These are phyloP conservation scores for Laticauda colubrina DNA, from an alignment of 2,113 vertebrate genomes.

Conservation along the genomic window DNA sequence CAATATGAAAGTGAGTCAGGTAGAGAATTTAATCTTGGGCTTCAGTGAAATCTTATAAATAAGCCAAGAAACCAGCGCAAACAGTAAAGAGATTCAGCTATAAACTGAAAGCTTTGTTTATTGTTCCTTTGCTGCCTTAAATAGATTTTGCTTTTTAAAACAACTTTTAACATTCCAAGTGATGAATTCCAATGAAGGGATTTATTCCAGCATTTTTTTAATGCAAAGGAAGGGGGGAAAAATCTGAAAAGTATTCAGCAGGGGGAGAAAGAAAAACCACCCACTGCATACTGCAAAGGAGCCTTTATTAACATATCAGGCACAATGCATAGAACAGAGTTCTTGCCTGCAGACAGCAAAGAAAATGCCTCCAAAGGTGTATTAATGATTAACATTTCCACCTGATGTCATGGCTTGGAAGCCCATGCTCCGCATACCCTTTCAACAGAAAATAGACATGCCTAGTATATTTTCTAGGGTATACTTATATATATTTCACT, in stretches of 20 bases:
- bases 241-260: not conserved
- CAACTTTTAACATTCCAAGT: conserved; percentile 38
- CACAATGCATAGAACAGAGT: not conserved
- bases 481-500: not conserved
- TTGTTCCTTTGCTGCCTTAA: conserved; percentile 33
- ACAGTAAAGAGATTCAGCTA: conserved; percentile 45
- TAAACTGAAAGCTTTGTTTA: conserved; percentile 38
- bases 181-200: conserved; percentile 41
- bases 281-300: not conserved
- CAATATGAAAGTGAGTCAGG: conserved; percentile 71
- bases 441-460: conserved; percentile 17
- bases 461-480: not conserved
- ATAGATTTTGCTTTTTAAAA: conserved; percentile 41
- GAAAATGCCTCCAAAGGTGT: conserved; percentile 4
- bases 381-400: conserved; percentile 25
- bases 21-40: conserved; percentile 65
- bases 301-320: conserved; percentile 2
- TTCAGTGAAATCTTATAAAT: conserved; percentile 67
- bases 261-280: conserved; percentile 29
- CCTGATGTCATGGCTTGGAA: not conserved
- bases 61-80: conserved; percentile 51
- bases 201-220: conserved; percentile 36
- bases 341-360: not conserved
- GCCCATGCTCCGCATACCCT: not conserved
- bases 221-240: conserved; percentile 28